Evolutionary conservation across 2,888 invertebrate genomes (phyloP).

Genomic region (Patella ulyssiponensis): DNA sequence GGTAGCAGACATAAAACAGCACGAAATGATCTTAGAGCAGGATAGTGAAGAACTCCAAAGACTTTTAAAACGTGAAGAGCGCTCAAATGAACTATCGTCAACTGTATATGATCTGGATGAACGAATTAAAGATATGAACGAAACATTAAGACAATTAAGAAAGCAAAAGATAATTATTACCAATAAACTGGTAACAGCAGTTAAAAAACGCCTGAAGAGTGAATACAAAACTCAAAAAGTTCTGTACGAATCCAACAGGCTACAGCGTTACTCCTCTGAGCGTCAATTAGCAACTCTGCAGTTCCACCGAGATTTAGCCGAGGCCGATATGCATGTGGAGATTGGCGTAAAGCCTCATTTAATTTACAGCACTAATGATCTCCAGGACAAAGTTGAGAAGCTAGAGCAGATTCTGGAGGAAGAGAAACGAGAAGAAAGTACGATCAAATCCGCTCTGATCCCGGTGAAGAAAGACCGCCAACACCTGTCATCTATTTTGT

Average conservation of each 20-base stretch:
- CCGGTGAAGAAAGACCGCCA: conserved; percentile 54
- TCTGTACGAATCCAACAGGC: conserved; percentile 53
- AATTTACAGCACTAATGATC: conserved; percentile 57
- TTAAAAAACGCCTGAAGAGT: conserved; percentile 37
- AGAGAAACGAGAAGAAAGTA: conserved; percentile 53
- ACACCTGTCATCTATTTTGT: conserved; percentile 44
- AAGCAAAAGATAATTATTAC: conserved; percentile 48
- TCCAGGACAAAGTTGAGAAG: conserved; percentile 60
- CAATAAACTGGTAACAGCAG: conserved; percentile 41
- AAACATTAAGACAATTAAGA: conserved; percentile 40
- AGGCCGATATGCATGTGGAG: conserved; percentile 56
- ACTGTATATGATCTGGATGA: conserved; percentile 48
- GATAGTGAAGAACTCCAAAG: conserved; percentile 50
- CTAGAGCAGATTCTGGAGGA: conserved; percentile 53
- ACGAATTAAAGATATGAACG: conserved; percentile 36
- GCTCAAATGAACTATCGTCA: conserved; percentile 49
- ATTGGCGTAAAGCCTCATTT: conserved; percentile 54
- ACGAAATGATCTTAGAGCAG: conserved; percentile 52
- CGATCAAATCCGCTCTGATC: conserved; percentile 55
- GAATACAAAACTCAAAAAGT: conserved; percentile 47
- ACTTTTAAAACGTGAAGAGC: conserved; percentile 53
- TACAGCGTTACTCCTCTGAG: conserved; percentile 54
- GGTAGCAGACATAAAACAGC: conserved; percentile 46
- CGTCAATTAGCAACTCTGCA: conserved; percentile 50
- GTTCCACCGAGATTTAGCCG: conserved; percentile 49